phyloP scores from a whole-genome alignment of 2,888 invertebrate species.

The Epirrhoe tristata region DNA sequence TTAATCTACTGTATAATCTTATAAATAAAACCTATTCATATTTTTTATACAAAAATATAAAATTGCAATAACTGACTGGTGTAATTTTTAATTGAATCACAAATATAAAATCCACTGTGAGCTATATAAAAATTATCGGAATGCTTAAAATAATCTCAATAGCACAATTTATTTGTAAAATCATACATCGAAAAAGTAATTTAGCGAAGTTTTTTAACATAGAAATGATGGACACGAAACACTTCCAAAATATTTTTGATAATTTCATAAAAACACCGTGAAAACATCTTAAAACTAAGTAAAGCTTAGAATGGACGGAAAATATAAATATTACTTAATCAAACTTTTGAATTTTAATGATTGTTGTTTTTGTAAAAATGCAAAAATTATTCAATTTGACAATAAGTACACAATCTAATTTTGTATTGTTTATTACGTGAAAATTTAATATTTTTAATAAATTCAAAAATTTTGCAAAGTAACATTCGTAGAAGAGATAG shows the following conservation, averaged over 20 bases:
- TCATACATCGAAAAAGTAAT: neutral
- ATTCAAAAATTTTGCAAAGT: slow-evolving; percentile 1
- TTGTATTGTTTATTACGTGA: too few species aligned
- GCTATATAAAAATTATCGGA: slow-evolving; percentile 46
- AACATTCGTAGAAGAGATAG: slow-evolving; percentile 41
- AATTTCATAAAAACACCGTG: slow-evolving; percentile 22
- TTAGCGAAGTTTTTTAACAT: neutral
- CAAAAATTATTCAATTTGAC: neutral
- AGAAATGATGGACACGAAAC: too few species aligned
- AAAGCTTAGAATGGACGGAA: slow-evolving; percentile 75
- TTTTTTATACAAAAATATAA: slow-evolving; percentile 56
- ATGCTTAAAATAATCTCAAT: slow-evolving; percentile 29
- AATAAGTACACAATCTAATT: neutral
- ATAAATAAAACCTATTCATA: slow-evolving; percentile 43
- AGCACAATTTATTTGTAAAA: slow-evolving; percentile 19
- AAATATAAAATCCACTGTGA: slow-evolving; percentile 61
- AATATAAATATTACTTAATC: slow-evolving; percentile 16
- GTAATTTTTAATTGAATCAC: slow-evolving; percentile 36
- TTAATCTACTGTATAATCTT: slow-evolving; percentile 48
- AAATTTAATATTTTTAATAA: too few species aligned
- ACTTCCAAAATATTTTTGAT: too few species aligned
- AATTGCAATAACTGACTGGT: slow-evolving; percentile 48
- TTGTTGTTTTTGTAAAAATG: neutral
- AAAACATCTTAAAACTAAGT: slow-evolving; percentile 59
- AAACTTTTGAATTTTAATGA: neutral